Evolutionary conservation across 2,797 vertebrate species (phyloP), one percentile per base, ranked within the genome.

Genomic region (Macropodus opercularis): DNA sequence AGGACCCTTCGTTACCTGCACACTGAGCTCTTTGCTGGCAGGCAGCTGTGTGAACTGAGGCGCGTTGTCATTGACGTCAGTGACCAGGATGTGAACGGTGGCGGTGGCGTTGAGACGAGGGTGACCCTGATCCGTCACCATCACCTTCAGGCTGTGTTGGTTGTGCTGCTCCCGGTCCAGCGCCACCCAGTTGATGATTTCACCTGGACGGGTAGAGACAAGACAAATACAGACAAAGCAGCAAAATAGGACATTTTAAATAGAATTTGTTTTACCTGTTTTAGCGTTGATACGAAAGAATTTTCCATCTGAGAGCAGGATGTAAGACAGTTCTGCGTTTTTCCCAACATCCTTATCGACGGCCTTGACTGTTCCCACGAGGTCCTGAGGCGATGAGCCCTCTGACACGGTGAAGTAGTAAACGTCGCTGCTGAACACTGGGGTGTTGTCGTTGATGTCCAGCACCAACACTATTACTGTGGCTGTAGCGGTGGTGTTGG

Each of bases 371-470:
- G 81, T 92, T 76, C 94, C 95, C 75, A 97, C 85, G 40, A 94
- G 90, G 48, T 94, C 95, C 36, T 80, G 90, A 9, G 94, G 94
- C 6, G 89, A 4, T 0, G 85, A 77, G 23, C 90, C 92, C 86
- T 99, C 97, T 14, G 93, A 86, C 8, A 94, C 66, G 10, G 92
- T 93, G 81, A 96, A 92, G 87, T 95, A 96, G 89, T 94, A 93
- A 21, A 50, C 77, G 10, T 91, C 80, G 0, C 4, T 87, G 70
- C 72, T 64, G 84, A 99, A 97, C 43, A 82, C 26, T 0, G 96
- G 96, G 26, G 87, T 63, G 40, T 97, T 94, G 80, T 99, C 96
- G 21, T 99, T 98, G 85, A 95, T 87, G 80, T 99, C 96, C 83
- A 94, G 80, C 43, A 98, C 91, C 21, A 86, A 91, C 54, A 96